Evolutionary conservation across 2,797 vertebrate genomes (phyloP).

Genomic region (Oreortyx pictus): DNA sequence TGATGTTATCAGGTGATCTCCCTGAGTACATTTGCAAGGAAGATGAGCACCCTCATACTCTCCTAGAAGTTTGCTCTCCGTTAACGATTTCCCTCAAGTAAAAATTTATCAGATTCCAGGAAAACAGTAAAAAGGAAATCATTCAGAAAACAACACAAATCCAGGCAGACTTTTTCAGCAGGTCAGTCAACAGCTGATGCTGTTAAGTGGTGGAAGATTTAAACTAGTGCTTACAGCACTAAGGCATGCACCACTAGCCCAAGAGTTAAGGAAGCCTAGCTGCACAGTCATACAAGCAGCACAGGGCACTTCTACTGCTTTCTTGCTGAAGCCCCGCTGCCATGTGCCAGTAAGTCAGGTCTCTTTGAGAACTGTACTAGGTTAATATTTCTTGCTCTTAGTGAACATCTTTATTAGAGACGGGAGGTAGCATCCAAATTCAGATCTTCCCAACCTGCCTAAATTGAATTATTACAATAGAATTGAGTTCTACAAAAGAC

Average conservation of each 20-base stretch:
- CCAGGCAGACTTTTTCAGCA: background rate
- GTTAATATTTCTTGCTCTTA: background rate
- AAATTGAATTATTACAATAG: background rate
- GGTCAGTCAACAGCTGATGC: background rate
- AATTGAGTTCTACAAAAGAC: background rate
- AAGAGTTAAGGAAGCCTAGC: background rate
- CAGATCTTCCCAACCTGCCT: background rate
- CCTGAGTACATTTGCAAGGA: background rate
- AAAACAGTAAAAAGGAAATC: accelerated
- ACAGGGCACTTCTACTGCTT: background rate
- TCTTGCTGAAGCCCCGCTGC: background rate
- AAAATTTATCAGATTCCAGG: background rate
- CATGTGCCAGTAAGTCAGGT: accelerated
- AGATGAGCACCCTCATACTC: background rate
- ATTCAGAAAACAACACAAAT: background rate
- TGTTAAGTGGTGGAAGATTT: background rate
- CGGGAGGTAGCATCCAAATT: background rate
- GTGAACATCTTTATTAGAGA: background rate
- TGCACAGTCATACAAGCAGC: no score
- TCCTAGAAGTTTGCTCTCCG: background rate
- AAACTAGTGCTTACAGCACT: background rate
- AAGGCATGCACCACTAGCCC: background rate
- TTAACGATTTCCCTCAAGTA: background rate
- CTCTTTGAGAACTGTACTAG: background rate
- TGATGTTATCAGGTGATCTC: background rate